A percentile compares a stretch with the other conserved stretches of the same genome.
phyloP scores from a whole-genome alignment of 2,888 invertebrate species.

The Idaea biselata region DNA sequence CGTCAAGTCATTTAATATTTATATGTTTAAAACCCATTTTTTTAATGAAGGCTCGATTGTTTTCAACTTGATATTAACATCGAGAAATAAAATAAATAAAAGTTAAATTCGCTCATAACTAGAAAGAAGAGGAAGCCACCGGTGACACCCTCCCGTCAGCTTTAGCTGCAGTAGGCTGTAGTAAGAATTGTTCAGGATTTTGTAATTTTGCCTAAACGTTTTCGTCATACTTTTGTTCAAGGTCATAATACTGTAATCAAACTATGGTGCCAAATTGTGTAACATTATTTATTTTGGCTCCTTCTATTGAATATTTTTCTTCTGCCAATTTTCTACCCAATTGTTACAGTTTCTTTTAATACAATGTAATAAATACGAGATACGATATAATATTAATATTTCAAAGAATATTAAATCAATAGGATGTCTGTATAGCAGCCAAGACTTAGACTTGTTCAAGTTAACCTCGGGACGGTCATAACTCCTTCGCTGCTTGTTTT shows the following conservation, averaged over 20 bases:
- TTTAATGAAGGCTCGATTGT: no score
- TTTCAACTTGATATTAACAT: no score
- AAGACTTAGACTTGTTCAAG: slow-evolving; percentile 18
- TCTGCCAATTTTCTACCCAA: background rate
- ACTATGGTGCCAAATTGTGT: background rate
- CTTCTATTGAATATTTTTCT: background rate
- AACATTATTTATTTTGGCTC: background rate
- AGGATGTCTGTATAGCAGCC: slow-evolving; percentile 25
- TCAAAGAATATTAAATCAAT: slow-evolving; percentile 20
- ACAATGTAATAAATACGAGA: slow-evolving; percentile 4
- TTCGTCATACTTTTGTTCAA: background rate
- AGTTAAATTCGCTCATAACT: no score
- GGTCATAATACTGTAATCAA: background rate
- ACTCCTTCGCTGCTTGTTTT: slow-evolving; percentile 32
- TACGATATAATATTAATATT: background rate
- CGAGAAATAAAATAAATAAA: no score
- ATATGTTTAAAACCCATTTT: no score
- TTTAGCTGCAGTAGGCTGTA: no score
- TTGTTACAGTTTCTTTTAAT: background rate
- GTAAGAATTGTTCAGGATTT: no score
- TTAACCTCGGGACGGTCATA: slow-evolving; percentile 47
- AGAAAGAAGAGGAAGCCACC: no score
- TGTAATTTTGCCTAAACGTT: slow-evolving; percentile 6
- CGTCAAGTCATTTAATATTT: no score
- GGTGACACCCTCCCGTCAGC: no score